Base-by-base conservation (phyloP, 2,113 vertebrate genomes). In the Lutjanus erythropterus region DNA sequence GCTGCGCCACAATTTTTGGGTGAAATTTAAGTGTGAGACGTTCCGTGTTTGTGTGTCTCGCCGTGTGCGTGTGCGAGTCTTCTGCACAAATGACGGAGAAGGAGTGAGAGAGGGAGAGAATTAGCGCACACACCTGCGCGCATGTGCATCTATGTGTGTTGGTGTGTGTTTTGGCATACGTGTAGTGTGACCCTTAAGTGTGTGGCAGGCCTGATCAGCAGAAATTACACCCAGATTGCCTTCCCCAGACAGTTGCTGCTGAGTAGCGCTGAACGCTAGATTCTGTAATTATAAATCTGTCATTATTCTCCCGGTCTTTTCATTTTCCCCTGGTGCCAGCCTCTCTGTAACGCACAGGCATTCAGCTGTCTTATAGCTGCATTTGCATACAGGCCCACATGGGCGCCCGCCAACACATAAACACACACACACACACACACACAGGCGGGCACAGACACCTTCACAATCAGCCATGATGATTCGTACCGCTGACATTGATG, bases 271-370 rank as follows among this genome's bases (percentile, higher is more conserved):
- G 80, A 88, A 83, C 64, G 35, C 76, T 56, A 72, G 82, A 89
- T 84, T 78, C 87, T 92, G 90, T 92, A 94, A 95, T 95, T 95
- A 95, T 86, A 89, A 94, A 93, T 90, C 83, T 92, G 93, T 93
- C 91, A 93, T 92, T 90, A 91, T 88, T 92, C 86, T 86, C 80
- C 25, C 15, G 52, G 47, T 73, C 83, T 67, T 86, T 88, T 84
- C 67, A 80, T 87, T 86, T 81, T 75, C 82, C 79, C 62, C 56
- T 39, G 64, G 76, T 66, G 69, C 78, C 75, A 21, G 55, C 68
- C 71, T 55, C 75, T 71, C 58, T 16, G 74, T 78, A 71, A 79
- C 73, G 89, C 70, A 60, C 58, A 44, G 71, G 74, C 80, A 78
- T 88, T 91, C 80, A 39, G 86, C 67, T 78, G 71, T 67, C 84